Evolutionary conservation across 1,140 invertebrate genomes (phyloP).

Genomic region (Magallana angulata): DNA sequence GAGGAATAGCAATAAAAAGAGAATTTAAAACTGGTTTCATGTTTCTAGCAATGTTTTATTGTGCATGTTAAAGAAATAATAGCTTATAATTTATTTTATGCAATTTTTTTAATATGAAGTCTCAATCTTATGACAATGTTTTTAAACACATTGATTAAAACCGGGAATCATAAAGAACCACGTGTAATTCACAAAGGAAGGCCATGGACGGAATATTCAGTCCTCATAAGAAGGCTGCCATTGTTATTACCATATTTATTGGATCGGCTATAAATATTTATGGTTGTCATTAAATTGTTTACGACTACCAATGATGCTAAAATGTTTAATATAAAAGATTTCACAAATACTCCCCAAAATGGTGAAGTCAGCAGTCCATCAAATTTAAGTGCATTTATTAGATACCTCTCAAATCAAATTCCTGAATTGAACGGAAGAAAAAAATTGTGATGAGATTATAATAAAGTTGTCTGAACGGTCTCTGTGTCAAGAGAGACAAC

Average conservation of each 20-base stretch:
- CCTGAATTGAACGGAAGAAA: neutral
- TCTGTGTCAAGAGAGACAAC: constrained; percentile 11
- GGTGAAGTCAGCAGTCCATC: too few relatives aligned
- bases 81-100: neutral
- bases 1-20: neutral
- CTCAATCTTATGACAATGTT: too few relatives aligned
- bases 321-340: constrained; percentile 2
- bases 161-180: too few relatives aligned
- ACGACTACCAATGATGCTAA: neutral
- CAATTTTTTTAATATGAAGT: too few relatives aligned
- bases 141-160: too few relatives aligned
- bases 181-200: too few relatives aligned
- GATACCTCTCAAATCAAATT: neutral
- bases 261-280: constrained; percentile 4
- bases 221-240: too few relatives aligned
- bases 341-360: neutral
- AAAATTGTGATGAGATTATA: neutral
- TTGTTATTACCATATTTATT: neutral
- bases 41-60: neutral
- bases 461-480: neutral
- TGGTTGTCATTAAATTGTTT: neutral
- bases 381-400: too few relatives aligned
- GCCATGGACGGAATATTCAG: too few relatives aligned
- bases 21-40: neutral
- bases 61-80: neutral